Evolutionary conservation across 2,113 vertebrate species (phyloP).

Genomic region (Channa maculata): DNA sequence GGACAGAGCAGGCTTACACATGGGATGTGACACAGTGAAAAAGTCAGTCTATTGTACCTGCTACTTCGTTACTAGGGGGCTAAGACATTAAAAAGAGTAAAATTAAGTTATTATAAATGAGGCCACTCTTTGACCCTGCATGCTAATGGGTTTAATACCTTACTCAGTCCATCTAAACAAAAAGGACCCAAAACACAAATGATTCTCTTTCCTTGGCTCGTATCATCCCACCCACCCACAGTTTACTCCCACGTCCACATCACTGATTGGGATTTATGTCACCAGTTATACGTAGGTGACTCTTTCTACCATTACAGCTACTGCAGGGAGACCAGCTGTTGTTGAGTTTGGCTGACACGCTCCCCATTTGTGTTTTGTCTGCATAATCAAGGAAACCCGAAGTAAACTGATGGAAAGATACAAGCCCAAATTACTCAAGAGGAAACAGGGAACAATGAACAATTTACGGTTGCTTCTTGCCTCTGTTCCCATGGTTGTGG

Average conservation of each 20-base stretch:
- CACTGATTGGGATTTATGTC: slow-evolving; percentile 43
- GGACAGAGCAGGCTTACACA: too few species aligned
- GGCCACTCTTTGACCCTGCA: background rate
- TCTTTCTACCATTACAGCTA: slow-evolving; percentile 12
- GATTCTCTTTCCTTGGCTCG: background rate
- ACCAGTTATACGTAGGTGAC: slow-evolving; percentile 10
- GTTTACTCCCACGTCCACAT: slow-evolving; percentile 31
- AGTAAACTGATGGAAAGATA: slow-evolving; percentile 82
- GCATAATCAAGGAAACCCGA: slow-evolving; percentile 84
- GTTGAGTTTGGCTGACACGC: slow-evolving; percentile 22
- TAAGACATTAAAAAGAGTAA: background rate
- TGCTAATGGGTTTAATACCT: slow-evolving; percentile 1
- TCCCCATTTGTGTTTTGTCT: slow-evolving; percentile 84
- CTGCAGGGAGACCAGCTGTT: slow-evolving; percentile 46
- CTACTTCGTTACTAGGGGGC: background rate
- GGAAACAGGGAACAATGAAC: slow-evolving; percentile 84
- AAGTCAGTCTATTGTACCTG: background rate
- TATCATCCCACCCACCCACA: background rate
- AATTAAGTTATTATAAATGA: slow-evolving; percentile 1
- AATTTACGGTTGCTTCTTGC: slow-evolving; percentile 65
- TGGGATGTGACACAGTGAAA: background rate
- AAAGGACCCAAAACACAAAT: slow-evolving; percentile 7
- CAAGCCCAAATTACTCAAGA: slow-evolving; percentile 73
- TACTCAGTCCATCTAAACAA: slow-evolving; percentile 4
- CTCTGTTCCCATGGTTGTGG: slow-evolving; percentile 38